These are phyloP conservation scores for Patella depressa DNA, from an alignment of 2,888 invertebrate species.

Conservation along the genomic window DNA sequence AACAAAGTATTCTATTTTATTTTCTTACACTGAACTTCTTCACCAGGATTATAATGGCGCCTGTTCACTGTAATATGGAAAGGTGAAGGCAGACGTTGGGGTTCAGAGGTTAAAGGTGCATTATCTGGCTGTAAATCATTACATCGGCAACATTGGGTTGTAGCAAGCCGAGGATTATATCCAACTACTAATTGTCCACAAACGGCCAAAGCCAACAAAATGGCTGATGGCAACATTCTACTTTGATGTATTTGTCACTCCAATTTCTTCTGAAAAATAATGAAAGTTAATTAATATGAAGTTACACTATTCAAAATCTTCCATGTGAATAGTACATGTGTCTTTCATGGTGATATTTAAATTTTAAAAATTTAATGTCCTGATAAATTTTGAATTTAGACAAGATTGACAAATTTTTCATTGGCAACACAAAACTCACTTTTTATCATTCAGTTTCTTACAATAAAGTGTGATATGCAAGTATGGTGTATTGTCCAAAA, in stretches of 20 bases:
- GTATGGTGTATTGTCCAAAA: too few species aligned
- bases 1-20: background rate
- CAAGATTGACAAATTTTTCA: too few species aligned
- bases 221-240: slow-evolving; percentile 3
- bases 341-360: too few species aligned
- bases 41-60: slow-evolving; percentile 30
- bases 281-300: too few species aligned
- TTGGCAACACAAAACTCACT: too few species aligned
- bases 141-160: slow-evolving; percentile 49
- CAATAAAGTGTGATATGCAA: too few species aligned
- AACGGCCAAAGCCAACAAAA: slow-evolving; percentile 13
- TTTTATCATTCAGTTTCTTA: too few species aligned
- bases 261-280: slow-evolving; percentile 4
- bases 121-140: slow-evolving; percentile 38
- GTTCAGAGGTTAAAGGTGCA: slow-evolving; percentile 26
- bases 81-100: slow-evolving; percentile 55
- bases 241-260: background rate
- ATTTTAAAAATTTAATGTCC: too few species aligned
- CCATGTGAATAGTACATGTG: too few species aligned
- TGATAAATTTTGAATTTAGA: too few species aligned
- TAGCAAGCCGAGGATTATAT: slow-evolving; percentile 32
- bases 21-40: slow-evolving; percentile 40
- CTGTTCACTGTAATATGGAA: slow-evolving; percentile 48
- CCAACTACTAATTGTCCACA: slow-evolving; percentile 23
- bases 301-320: too few species aligned